These are phyloP conservation scores for Mamestra brassicae DNA, from an alignment of 2,888 invertebrate genomes.

Conservation along the genomic window DNA sequence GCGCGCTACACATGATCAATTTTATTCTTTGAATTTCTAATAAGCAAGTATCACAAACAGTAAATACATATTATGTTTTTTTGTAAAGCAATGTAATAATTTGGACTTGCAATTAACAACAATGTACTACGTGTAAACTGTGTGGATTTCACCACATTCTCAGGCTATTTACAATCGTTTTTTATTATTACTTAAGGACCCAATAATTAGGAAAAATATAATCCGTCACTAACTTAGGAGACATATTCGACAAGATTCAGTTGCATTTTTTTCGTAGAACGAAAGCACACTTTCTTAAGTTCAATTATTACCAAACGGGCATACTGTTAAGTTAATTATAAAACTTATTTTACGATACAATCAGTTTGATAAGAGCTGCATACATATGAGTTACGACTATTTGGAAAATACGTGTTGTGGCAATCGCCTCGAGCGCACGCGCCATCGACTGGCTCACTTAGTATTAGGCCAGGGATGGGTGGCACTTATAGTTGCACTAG, in stretches of 20 bases:
- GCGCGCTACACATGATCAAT: conserved; percentile 37
- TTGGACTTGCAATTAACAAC: conserved; percentile 42
- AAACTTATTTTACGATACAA: conserved; percentile 40
- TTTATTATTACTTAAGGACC: conserved; percentile 17
- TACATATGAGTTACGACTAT: conserved; percentile 37
- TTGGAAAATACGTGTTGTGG: conserved; percentile 41
- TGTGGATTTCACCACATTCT: conserved; percentile 33
- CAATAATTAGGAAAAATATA: conserved; percentile 35
- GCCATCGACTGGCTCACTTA: conserved; percentile 16
- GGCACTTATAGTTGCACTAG: conserved; percentile 33
- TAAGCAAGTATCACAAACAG: conserved; percentile 64
- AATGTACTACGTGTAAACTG: conserved; percentile 21
- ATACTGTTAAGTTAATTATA: conserved; percentile 42
- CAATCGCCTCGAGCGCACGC: conserved; percentile 11
- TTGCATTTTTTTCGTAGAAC: conserved; percentile 30
- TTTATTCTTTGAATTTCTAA: conserved; percentile 51
- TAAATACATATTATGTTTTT: conserved; percentile 38
- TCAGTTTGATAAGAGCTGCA: conserved; percentile 55
- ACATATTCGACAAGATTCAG: conserved; percentile 47
- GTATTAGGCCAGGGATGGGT: conserved; percentile 3
- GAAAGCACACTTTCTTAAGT: conserved; percentile 35
- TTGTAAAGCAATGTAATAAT: conserved; percentile 45
- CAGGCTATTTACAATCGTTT: conserved; percentile 56
- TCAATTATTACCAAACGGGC: conserved; percentile 31
- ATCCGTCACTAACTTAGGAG: conserved; percentile 30